Evolutionary conservation across 1,140 invertebrate species (phyloP).

Genomic region (Ephestia elutella): DNA sequence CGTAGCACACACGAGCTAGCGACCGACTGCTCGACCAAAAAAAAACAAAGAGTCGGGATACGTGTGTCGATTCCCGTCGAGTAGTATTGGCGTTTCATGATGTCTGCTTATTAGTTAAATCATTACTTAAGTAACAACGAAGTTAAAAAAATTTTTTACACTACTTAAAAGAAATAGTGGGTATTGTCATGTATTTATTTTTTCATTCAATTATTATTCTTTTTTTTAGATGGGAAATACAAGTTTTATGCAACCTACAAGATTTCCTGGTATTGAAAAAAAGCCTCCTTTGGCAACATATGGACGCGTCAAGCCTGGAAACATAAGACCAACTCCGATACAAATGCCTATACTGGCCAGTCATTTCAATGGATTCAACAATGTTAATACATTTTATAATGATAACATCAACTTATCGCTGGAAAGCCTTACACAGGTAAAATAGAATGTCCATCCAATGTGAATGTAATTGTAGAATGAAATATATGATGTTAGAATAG

Average conservation of each 20-base stretch:
- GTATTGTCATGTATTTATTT: too few relatives aligned
- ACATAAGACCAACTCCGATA: conserved; percentile 33
- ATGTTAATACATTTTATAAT: conserved; percentile 30
- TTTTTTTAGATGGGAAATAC: conserved; percentile 35
- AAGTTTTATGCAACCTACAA: conserved; percentile 16
- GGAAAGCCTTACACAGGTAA: conserved; percentile 68
- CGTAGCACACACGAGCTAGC: too few relatives aligned
- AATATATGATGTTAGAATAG: too few relatives aligned
- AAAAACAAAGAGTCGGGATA: too few relatives aligned
- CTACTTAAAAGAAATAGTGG: too few relatives aligned
- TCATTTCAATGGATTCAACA: conserved; percentile 47
- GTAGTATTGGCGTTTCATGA: too few relatives aligned
- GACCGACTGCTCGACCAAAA: too few relatives aligned
- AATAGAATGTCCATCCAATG: conserved; percentile 8
- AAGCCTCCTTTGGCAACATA: conserved; percentile 24
- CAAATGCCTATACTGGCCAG: conserved; percentile 25
- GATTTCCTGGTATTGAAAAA: conserved; percentile 30
- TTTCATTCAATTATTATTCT: background rate
- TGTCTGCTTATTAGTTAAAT: too few relatives aligned
- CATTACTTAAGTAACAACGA: too few relatives aligned
- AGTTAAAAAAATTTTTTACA: too few relatives aligned
- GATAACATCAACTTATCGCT: conserved; percentile 70
- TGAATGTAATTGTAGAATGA: too few relatives aligned
- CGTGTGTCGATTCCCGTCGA: too few relatives aligned
- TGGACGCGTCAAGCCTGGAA: conserved; percentile 12